Base-by-base conservation (phyloP, 1,140 invertebrate genomes). In the Solenopsis invicta region DNA sequence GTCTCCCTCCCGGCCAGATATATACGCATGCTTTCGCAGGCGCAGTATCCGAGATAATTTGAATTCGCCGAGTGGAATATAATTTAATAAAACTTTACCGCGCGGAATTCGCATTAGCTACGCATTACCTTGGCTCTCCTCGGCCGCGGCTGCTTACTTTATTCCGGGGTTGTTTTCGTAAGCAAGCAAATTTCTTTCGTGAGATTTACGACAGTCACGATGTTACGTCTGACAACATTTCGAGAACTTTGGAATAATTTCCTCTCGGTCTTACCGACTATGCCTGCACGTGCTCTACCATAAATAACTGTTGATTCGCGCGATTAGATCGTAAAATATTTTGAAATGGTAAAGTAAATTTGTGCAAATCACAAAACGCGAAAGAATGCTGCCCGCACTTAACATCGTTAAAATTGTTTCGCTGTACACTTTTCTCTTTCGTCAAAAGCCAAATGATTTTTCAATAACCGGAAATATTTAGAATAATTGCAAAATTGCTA, bases 61-160 rank as follows among this genome's bases (percentile, higher is more conserved):
- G 76, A 69, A 86, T 86, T 80, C 64, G 85, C 76, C 76, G 75
- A 86, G 75, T 86, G 64, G 61, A 86, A 86, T 81, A 86, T 78
- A 86, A 78, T 86, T 86, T 86, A 86, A 86, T 86, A 86, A 80
- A 86, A 86, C 75, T 86, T 86, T 86, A 80, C 74, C 56, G 54
- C 82, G 48, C 64, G 76, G 85, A 81, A 86, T 86, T 86, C 85
- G 52, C 64, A 86, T 86, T 78, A 86, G 64, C 75, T 66, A 59
- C 76, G 85, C 76, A 66, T 85, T 85, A 85, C 74, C 48, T 48
- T 61, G 9, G 54, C 41, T 62, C 78, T 45, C 54, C 45, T 48
- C 9, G 9, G 59, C 56, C 29, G n/a, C 13, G 59, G 82, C 21
- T 67, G 82, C 76, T 85, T 85, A 85, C 59, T 85, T 59, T 52